Evolutionary conservation across 2,113 vertebrate species (phyloP).

Genomic region (Alexandromys fortis): DNA sequence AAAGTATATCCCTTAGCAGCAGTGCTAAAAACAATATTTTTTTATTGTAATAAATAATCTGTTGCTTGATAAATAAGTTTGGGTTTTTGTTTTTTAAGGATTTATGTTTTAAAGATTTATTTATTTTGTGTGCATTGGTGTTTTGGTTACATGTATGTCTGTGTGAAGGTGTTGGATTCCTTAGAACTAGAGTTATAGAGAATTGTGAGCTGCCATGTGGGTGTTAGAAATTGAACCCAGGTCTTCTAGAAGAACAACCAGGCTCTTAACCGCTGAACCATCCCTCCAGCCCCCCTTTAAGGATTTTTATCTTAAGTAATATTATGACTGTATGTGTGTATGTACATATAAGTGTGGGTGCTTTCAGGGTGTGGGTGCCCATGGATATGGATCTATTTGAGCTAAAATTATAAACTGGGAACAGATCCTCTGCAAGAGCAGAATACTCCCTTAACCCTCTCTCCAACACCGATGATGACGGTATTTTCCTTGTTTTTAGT

Average conservation of each 20-base stretch:
- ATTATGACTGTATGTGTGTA: background rate
- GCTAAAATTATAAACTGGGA: background rate
- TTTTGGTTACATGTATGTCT: no score
- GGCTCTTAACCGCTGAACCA: no score
- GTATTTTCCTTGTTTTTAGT: background rate
- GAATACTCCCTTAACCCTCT: background rate
- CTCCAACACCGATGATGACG: background rate
- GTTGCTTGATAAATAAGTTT: background rate
- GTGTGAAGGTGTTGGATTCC: no score
- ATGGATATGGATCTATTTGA: background rate
- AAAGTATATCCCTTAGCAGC: conserved; percentile 43
- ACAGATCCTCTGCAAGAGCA: background rate
- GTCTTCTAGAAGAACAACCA: no score
- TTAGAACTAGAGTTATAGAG: no score
- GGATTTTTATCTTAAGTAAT: background rate
- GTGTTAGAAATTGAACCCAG: no score
- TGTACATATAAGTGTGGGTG: background rate
- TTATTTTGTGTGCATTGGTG: no score
- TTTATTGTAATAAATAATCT: background rate
- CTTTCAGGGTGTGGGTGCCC: background rate
- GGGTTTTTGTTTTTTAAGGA: no score
- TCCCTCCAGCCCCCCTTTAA: no score
- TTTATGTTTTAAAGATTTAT: background rate
- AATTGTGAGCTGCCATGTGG: no score
- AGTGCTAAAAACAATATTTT: conserved; percentile 40